Percentiles rank a stretch among this genome's conserved stretches.
phyloP scores from a whole-genome alignment of 2,888 invertebrate genomes.

The Melanotus villosus region DNA sequence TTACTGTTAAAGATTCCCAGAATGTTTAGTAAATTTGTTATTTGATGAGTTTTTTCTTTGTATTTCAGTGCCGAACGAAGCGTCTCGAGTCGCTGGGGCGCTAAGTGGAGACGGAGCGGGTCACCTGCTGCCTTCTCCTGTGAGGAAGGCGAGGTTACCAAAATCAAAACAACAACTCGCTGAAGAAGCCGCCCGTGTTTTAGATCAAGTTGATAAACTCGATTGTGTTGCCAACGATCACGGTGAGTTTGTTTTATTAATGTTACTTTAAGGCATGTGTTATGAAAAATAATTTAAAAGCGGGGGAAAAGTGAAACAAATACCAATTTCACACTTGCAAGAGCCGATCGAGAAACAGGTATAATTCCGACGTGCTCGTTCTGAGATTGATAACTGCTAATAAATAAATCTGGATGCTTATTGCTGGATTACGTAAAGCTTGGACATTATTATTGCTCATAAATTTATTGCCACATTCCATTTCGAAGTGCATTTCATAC shows the following conservation, averaged over 20 bases:
- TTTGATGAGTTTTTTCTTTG: too few relatives aligned
- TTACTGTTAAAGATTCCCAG: too few relatives aligned
- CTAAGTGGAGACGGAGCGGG: slow-evolving; percentile 69
- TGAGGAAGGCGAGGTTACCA: slow-evolving; percentile 76
- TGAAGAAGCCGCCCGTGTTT: slow-evolving; percentile 82
- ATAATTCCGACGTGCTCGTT: slow-evolving; percentile 3
- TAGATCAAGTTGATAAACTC: slow-evolving; percentile 81
- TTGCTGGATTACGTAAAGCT: slow-evolving; percentile 2
- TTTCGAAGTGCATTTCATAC: neutral
- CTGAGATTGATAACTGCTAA: slow-evolving; percentile 12
- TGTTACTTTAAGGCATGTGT: too few relatives aligned
- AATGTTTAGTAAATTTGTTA: too few relatives aligned
- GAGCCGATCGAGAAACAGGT: slow-evolving; percentile 15
- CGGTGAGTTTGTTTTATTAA: slow-evolving; percentile 53
- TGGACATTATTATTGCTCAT: slow-evolving; percentile 12
- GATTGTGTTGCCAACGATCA: slow-evolving; percentile 70
- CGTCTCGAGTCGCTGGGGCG: slow-evolving; percentile 67
- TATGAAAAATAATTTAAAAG: too few relatives aligned
- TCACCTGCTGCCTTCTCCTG: slow-evolving; percentile 66
- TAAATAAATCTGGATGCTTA: slow-evolving; percentile 11
- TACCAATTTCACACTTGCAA: slow-evolving; percentile 14
- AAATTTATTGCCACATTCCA: slow-evolving; percentile 20
- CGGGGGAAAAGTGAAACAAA: slow-evolving; percentile 12
- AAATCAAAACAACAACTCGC: slow-evolving; percentile 82
- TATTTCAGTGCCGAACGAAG: slow-evolving; percentile 68